phyloP scores from a whole-genome alignment of 2,113 vertebrate genomes.

The Gila orcuttii region DNA sequence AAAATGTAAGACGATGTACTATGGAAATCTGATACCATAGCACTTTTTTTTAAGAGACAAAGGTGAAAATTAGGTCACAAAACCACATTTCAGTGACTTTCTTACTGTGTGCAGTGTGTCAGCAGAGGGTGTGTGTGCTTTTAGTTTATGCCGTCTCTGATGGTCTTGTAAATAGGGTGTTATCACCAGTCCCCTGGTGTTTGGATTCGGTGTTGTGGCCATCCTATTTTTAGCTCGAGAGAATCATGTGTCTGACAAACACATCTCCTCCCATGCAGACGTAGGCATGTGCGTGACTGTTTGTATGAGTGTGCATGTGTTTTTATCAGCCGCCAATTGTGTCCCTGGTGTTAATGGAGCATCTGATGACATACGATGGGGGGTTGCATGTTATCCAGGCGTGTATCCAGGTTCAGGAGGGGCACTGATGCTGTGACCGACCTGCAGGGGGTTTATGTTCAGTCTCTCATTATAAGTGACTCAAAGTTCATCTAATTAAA shows the following conservation, averaged over 20 bases:
- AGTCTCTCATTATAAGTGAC: background rate
- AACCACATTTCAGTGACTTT: background rate
- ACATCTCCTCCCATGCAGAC: slow-evolving; percentile 50
- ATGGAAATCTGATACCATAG: background rate
- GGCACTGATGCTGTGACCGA: background rate
- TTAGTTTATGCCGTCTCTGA: slow-evolving; percentile 54
- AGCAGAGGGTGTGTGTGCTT: slow-evolving; percentile 38
- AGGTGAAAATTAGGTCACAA: background rate
- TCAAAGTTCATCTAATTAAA: slow-evolving; percentile 33
- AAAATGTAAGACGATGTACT: no score
- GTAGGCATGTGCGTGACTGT: slow-evolving; percentile 18
- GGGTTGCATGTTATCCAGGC: background rate
- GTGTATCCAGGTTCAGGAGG: background rate
- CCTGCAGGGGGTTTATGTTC: background rate
- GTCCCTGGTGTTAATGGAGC: slow-evolving; percentile 21
- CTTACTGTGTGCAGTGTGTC: slow-evolving; percentile 30
- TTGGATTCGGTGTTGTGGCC: slow-evolving; percentile 64
- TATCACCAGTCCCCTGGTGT: slow-evolving; percentile 70
- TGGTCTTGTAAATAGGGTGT: slow-evolving; percentile 64
- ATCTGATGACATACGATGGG: slow-evolving; percentile 6
- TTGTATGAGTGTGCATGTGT: slow-evolving; percentile 43
- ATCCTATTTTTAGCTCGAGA: slow-evolving; percentile 74
- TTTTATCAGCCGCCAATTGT: slow-evolving; percentile 13
- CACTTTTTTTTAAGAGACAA: background rate
- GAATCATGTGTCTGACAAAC: slow-evolving; percentile 73